phyloP scores from a whole-genome alignment of 2,797 vertebrate species.

The Tenualosa ilisha region DNA sequence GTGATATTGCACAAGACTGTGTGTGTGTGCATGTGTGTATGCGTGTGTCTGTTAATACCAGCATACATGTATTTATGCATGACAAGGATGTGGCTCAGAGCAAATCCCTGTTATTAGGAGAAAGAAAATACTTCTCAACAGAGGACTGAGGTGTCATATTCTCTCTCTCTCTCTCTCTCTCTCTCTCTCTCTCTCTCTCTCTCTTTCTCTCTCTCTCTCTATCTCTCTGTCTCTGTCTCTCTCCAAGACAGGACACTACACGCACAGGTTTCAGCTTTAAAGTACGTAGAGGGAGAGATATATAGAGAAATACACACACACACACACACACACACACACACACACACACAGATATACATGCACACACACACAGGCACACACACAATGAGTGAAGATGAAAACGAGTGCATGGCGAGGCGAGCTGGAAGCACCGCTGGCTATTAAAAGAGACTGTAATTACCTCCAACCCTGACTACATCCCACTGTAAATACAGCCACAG shows the following conservation, averaged over 20 bases:
- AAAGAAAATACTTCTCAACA: conserved; percentile 23
- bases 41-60: not conserved
- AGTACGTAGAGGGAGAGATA: not conserved
- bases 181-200: not conserved
- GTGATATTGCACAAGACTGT: not conserved
- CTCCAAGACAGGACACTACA: not conserved
- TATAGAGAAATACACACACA: conserved; percentile 45
- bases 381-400: not conserved
- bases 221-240: no score
- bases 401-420: not conserved
- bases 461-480: not conserved
- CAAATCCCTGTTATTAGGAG: conserved; percentile 11
- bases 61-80: conserved; percentile 16
- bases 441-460: conserved; percentile 1
- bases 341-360: not conserved
- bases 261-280: not conserved
- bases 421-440: conserved; percentile 41
- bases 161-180: no score
- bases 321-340: conserved; percentile 15
- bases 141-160: not conserved
- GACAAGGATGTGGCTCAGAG: conserved; percentile 4
- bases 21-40: not conserved
- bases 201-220: no score
- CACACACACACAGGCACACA: not conserved
- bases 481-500: not conserved